Evolutionary conservation across 2,888 invertebrate genomes (phyloP).

Genomic region (Mesoligia furuncula): DNA sequence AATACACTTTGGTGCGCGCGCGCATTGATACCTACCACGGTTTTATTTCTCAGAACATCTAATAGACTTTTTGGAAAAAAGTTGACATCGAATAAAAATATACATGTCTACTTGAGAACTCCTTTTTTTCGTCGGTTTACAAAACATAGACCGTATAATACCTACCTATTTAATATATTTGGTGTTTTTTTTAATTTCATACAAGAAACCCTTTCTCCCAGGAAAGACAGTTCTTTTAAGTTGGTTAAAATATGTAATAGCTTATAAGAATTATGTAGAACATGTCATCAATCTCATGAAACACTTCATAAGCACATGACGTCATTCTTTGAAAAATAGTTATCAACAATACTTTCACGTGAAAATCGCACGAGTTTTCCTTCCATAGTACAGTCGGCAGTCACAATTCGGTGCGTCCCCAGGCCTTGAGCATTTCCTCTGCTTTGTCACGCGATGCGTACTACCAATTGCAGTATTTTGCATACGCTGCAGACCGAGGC

Average conservation of each 20-base stretch:
- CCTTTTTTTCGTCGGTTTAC: not conserved
- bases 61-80: not conserved
- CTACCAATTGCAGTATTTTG: constrained; percentile 52
- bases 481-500: constrained; percentile 30
- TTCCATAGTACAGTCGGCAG: constrained; percentile 53
- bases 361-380: constrained; percentile 46
- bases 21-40: constrained; percentile 38
- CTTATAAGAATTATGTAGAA: not conserved
- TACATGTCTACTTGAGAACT: not conserved
- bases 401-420: constrained; percentile 68
- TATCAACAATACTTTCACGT: not conserved
- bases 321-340: not conserved
- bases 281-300: not conserved
- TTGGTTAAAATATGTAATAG: not conserved
- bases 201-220: not conserved
- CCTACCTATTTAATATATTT: not conserved
- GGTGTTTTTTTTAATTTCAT: not conserved
- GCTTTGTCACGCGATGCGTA: constrained; percentile 64
- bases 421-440: constrained; percentile 72
- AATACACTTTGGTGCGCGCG: constrained; percentile 59
- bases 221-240: not conserved
- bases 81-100: not conserved
- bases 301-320: constrained; percentile 4
- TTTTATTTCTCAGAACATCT: constrained; percentile 16
- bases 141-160: not conserved